A percentile compares a stretch with the other conserved stretches of the same genome.
These are phyloP conservation scores for Monarcha castaneiventris DNA, from an alignment of 2,113 vertebrate genomes.

Conservation along the genomic window DNA sequence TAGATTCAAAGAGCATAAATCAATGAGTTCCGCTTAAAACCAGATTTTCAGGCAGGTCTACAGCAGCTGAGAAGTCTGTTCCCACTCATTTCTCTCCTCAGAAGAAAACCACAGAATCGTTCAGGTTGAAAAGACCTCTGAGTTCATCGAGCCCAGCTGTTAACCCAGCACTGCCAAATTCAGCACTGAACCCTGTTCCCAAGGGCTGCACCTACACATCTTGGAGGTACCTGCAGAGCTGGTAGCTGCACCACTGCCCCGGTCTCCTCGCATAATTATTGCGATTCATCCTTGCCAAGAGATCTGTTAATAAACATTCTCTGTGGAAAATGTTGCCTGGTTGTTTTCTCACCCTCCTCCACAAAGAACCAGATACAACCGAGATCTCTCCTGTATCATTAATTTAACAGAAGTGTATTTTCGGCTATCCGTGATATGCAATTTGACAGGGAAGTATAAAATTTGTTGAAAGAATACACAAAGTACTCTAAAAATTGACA, in stretches of 20 bases:
- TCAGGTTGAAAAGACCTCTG: background rate
- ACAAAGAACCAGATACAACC: background rate
- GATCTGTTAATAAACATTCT: background rate
- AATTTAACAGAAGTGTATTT: background rate
- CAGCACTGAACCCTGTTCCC: background rate
- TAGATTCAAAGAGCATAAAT: background rate
- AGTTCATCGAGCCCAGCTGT: accelerated
- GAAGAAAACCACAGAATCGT: background rate
- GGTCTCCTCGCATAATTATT: background rate
- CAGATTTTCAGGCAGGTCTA: background rate
- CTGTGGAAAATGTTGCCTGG: background rate
- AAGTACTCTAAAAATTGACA: background rate
- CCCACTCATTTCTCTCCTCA: background rate
- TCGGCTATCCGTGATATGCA: background rate
- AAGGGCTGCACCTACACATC: accelerated
- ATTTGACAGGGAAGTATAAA: background rate
- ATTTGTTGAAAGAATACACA: background rate
- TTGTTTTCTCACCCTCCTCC: background rate
- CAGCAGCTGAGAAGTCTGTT: background rate
- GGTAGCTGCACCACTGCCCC: background rate
- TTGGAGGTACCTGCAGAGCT: background rate
- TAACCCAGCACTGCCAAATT: background rate
- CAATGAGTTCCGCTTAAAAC: accelerated
- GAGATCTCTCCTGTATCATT: background rate
- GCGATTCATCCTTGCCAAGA: background rate